These are phyloP conservation scores for Alligator sinensis DNA, from an alignment of 2,113 vertebrate genomes.

Conservation along the genomic window DNA sequence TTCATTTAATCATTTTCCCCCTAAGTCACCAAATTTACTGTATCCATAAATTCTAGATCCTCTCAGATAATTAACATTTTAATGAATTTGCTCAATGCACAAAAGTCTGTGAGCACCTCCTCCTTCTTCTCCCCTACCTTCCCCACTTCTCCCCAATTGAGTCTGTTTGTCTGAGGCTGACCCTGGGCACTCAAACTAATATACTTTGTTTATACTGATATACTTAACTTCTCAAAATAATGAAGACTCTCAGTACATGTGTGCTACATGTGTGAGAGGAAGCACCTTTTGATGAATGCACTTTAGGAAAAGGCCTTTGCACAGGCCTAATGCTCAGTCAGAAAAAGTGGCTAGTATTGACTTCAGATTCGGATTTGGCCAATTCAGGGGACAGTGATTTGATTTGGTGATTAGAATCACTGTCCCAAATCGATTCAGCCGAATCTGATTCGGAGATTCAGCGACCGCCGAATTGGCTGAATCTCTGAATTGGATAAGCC, in stretches of 20 bases:
- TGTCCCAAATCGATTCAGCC: too few relatives aligned
- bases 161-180: rapidly evolving
- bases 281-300: background rate
- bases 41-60: rapidly evolving
- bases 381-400: too few relatives aligned
- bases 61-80: background rate
- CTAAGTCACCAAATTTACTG: rapidly evolving
- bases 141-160: background rate
- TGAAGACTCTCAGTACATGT: rapidly evolving
- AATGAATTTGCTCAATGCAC: background rate
- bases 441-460: too few relatives aligned
- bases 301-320: background rate
- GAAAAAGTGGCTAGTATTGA: too few relatives aligned
- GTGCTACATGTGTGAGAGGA: rapidly evolving
- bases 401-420: too few relatives aligned
- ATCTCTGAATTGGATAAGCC: too few relatives aligned
- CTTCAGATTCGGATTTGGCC: too few relatives aligned
- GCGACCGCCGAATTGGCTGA: too few relatives aligned
- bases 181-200: rapidly evolving
- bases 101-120: background rate
- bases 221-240: background rate
- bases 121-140: too few relatives aligned
- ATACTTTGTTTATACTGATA: background rate
- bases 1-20: background rate
- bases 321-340: too few relatives aligned